Conservation (phyloP, 2,797 vertebrate species). For the Calcarius lapponicus region DNA sequence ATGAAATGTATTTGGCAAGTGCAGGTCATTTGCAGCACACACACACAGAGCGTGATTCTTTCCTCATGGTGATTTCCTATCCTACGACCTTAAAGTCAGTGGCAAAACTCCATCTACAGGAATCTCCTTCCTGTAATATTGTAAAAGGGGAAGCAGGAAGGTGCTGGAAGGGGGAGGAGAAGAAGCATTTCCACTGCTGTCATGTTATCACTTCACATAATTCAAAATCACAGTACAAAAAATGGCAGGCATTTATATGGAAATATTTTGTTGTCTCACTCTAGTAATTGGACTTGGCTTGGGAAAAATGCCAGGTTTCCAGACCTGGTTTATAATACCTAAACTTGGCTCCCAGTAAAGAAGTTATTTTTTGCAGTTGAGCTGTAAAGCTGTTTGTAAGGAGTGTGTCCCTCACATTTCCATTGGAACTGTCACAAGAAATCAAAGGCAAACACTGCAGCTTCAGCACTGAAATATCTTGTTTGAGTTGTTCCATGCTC, state of each 20-base stretch:
- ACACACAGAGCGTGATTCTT: background rate
- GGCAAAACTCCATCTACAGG: conserved; percentile 27
- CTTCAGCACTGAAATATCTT: background rate
- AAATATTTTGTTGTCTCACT: conserved; percentile 57
- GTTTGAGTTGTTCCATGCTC: background rate
- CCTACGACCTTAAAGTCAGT: background rate
- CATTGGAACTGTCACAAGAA: background rate
- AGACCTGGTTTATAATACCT: conserved; percentile 53
- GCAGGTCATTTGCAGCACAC: background rate
- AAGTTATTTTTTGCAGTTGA: background rate
- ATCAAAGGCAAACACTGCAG: conserved; percentile 11
- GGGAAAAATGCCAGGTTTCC: conserved; percentile 57
- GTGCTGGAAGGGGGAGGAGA: background rate
- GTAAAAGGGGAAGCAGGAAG: conserved; percentile 14
- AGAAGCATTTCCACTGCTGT: conserved; percentile 47
- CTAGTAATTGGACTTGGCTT: conserved; percentile 57
- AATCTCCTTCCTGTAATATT: conserved; percentile 12
- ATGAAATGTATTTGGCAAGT: conserved; percentile 7
- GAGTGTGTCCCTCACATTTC: background rate
- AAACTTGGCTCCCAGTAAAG: conserved; percentile 44
- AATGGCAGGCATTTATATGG: conserved; percentile 36
- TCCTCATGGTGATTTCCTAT: background rate
- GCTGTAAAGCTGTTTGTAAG: background rate
- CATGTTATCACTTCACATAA: conserved; percentile 39
- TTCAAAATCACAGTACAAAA: conserved; percentile 56